Evolutionary conservation across 2,113 vertebrate genomes (phyloP).

Genomic region (Nerophis lumbriciformis): DNA sequence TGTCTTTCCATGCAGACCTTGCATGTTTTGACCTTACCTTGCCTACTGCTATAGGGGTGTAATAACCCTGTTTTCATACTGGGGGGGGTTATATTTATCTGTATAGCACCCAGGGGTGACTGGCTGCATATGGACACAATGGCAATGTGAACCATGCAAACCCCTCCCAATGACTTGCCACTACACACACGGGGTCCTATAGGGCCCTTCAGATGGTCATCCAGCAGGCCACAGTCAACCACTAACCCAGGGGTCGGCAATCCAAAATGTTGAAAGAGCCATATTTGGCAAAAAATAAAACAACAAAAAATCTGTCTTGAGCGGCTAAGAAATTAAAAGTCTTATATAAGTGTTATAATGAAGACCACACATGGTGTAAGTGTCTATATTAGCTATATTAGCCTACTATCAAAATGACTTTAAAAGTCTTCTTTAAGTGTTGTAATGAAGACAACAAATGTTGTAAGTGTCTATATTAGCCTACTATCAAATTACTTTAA

Average conservation of each 20-base stretch:
- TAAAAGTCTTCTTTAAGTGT: too few species aligned
- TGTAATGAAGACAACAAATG: too few species aligned
- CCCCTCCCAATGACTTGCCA: constrained; percentile 5
- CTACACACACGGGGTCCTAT: constrained; percentile 39
- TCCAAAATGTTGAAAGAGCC: too few species aligned
- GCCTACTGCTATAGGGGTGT: constrained; percentile 37
- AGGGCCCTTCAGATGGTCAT: constrained; percentile 45
- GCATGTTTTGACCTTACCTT: constrained; percentile 43
- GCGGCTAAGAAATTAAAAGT: too few species aligned
- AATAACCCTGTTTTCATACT: constrained; percentile 50
- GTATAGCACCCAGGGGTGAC: constrained; percentile 31
- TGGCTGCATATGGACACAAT: constrained; percentile 25
- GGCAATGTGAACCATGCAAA: constrained; percentile 29
- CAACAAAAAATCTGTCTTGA: too few species aligned
- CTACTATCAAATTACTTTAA: too few species aligned
- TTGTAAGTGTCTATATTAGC: too few species aligned
- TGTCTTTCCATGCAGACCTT: constrained; percentile 13
- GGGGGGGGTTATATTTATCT: constrained; percentile 36
- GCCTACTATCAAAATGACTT: too few species aligned
- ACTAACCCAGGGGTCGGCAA: not conserved
- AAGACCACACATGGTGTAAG: too few species aligned
- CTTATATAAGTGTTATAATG: too few species aligned
- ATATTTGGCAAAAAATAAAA: too few species aligned
- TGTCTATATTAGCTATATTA: too few species aligned
- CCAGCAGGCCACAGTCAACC: constrained; percentile 32